These are phyloP conservation scores for Notoglanidium macrostoma DNA, from an alignment of 2,797 vertebrate genomes.

Conservation along the genomic window DNA sequence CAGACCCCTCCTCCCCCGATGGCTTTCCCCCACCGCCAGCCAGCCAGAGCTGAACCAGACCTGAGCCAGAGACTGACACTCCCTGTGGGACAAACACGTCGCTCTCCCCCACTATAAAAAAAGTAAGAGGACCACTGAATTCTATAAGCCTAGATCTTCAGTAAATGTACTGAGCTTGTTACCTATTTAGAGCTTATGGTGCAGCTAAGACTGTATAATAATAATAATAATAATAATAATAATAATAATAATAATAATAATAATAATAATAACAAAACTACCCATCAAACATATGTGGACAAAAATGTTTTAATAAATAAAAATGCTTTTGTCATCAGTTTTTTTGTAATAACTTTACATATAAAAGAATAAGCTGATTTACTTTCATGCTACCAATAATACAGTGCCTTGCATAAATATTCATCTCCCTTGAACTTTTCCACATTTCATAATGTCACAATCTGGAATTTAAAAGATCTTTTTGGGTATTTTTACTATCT, in stretches of 20 bases:
- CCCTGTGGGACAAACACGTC: conserved; percentile 61
- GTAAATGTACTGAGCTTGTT: conserved; percentile 7
- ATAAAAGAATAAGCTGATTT: neutral
- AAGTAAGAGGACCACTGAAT: conserved; percentile 25
- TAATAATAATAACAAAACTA: neutral
- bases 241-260: conserved; percentile 3
- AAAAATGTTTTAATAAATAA: neutral
- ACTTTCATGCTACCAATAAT: neutral
- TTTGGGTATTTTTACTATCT: neutral
- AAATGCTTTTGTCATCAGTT: neutral
- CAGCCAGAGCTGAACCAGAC: conserved; percentile 62
- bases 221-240: neutral
- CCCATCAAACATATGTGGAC: neutral
- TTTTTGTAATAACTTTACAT: neutral
- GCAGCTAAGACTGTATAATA: neutral
- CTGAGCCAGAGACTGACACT: conserved; percentile 59
- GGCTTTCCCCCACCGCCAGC: conserved; percentile 47
- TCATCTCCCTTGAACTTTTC: neutral
- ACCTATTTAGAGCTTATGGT: neutral
- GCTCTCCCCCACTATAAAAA: conserved; percentile 48
- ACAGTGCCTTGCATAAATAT: neutral
- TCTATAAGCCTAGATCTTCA: conserved; percentile 1
- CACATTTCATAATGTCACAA: neutral
- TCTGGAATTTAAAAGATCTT: no score
- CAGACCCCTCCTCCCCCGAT: conserved; percentile 65